Percentiles rank a stretch among this genome's conserved stretches.
phyloP scores from a whole-genome alignment of 2,888 invertebrate genomes.

The Himalopsyche tibetana region DNA sequence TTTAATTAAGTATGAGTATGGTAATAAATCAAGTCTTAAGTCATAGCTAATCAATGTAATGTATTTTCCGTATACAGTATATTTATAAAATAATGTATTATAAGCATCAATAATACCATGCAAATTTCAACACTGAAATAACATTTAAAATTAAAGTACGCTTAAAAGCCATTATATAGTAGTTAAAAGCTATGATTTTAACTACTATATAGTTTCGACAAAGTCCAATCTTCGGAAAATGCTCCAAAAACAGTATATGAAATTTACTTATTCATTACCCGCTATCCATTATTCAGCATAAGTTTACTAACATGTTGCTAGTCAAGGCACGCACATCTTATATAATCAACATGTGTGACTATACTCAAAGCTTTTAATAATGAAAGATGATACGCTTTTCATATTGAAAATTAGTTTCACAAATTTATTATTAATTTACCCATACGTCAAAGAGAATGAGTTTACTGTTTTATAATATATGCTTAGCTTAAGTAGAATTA shows the following conservation, averaged over 20 bases:
- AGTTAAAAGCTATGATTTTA: not conserved
- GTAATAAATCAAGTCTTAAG: no score
- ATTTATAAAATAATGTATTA: not conserved
- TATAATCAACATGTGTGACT: conserved; percentile 10
- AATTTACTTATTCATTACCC: not conserved
- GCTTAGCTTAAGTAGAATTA: not conserved
- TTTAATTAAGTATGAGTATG: no score
- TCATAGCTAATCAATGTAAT: no score
- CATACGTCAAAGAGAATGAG: not conserved
- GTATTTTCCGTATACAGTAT: no score
- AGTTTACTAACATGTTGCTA: not conserved
- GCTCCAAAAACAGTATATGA: not conserved
- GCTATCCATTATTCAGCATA: conserved; percentile 9
- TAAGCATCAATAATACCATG: no score
- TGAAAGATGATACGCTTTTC: not conserved
- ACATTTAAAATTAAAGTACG: not conserved
- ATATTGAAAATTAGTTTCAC: not conserved
- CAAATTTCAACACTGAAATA: not conserved
- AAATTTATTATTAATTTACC: not conserved
- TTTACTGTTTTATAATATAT: not conserved
- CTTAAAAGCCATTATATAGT: not conserved
- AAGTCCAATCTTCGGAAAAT: not conserved
- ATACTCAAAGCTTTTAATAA: conserved; percentile 22
- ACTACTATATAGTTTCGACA: not conserved
- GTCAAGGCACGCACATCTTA: not conserved